phyloP scores from a whole-genome alignment of 2,113 vertebrate species.

The Ursus arctos region DNA sequence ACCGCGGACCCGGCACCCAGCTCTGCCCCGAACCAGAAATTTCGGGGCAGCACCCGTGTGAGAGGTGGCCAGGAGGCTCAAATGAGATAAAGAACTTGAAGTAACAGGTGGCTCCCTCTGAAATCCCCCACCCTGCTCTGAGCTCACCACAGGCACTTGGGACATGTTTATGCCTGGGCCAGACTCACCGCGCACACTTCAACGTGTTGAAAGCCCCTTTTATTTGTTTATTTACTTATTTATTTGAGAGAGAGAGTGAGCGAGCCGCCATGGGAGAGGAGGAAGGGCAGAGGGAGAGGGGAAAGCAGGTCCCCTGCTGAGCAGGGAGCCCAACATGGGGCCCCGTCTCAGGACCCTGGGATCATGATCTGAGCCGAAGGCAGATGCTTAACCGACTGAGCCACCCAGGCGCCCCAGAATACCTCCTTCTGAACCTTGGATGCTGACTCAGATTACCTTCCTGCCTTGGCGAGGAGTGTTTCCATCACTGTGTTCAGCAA shows the following conservation, averaged over 20 bases:
- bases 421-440: neutral
- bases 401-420: neutral
- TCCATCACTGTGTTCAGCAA: neutral
- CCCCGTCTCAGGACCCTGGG: neutral
- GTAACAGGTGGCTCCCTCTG: neutral
- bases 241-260: neutral
- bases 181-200: neutral
- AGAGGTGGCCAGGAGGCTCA: neutral
- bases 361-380: neutral
- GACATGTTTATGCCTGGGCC: neutral
- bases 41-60: neutral
- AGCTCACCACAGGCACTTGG: neutral
- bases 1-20: fast-evolving
- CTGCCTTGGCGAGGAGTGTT: neutral
- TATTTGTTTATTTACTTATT: neutral
- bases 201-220: too few relatives aligned
- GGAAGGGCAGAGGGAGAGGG: neutral
- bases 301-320: neutral
- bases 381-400: neutral
- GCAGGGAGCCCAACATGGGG: neutral
- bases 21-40: neutral
- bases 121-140: neutral
- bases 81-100: neutral
- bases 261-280: neutral
- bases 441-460: neutral